phyloP scores from a whole-genome alignment of 2,888 invertebrate genomes.

The Labia minor region DNA sequence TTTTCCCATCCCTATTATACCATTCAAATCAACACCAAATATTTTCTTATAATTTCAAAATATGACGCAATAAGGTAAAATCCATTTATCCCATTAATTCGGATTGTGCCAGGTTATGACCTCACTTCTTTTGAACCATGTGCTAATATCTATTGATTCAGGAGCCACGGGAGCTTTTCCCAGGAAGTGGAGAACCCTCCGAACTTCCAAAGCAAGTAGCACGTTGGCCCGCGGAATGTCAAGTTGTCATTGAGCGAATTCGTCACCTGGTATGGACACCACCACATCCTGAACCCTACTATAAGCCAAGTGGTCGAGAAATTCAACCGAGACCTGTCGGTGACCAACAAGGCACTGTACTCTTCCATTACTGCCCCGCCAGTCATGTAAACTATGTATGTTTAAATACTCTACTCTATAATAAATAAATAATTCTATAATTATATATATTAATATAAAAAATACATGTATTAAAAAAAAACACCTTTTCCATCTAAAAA shows the following conservation, averaged over 20 bases:
- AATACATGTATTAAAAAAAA: no score
- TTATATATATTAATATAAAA: slow-evolving; percentile 15
- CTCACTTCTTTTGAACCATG: no score
- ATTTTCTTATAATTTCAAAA: no score
- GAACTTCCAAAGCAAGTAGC: slow-evolving; percentile 50
- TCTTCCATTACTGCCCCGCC: slow-evolving; percentile 75
- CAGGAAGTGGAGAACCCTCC: slow-evolving; percentile 57
- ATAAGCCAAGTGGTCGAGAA: slow-evolving; percentile 64
- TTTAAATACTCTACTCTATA: no score
- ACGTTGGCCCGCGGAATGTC: slow-evolving; percentile 82
- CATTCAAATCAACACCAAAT: no score
- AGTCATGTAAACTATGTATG: slow-evolving; percentile 81
- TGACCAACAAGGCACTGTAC: slow-evolving; percentile 71
- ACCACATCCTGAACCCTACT: slow-evolving; percentile 67
- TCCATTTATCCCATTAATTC: no score
- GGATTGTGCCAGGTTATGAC: no score
- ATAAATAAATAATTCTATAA: slow-evolving; percentile 27
- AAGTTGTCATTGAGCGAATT: slow-evolving; percentile 72
- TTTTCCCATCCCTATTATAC: no score
- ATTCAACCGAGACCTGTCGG: slow-evolving; percentile 74
- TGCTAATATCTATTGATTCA: no score
- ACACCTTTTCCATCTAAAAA: no score
- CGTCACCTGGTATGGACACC: slow-evolving; percentile 65
- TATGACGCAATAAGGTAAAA: no score
- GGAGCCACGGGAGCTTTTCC: slow-evolving; percentile 61